phyloP scores from a whole-genome alignment of 2,888 invertebrate species.

The Himalopsyche japonica region DNA sequence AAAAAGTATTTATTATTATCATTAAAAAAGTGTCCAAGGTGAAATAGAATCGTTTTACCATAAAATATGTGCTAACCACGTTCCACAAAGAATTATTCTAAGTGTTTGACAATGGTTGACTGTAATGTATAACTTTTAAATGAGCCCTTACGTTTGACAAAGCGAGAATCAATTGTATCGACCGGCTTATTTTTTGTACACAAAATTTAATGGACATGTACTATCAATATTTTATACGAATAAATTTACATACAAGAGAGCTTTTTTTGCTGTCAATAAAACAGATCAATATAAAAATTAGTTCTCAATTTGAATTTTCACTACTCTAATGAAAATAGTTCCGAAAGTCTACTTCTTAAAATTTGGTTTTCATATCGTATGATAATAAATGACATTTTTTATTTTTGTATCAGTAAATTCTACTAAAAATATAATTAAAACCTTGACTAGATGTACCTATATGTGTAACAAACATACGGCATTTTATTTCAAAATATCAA shows the following conservation, averaged over 20 bases:
- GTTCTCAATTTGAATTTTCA: too few relatives aligned
- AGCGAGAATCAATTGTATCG: neutral
- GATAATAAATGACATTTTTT: too few relatives aligned
- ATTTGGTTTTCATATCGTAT: too few relatives aligned
- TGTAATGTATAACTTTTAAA: neutral
- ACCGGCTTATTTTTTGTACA: neutral
- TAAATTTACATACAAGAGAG: neutral
- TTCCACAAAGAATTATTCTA: neutral
- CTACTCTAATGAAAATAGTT: too few relatives aligned
- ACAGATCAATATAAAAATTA: too few relatives aligned
- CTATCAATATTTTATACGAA: neutral
- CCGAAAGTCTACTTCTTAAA: too few relatives aligned
- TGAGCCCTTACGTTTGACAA: neutral
- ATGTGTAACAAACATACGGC: too few relatives aligned
- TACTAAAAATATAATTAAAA: too few relatives aligned
- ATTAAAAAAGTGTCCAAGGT: neutral
- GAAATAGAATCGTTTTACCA: neutral
- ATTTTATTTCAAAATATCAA: too few relatives aligned
- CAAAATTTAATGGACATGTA: neutral
- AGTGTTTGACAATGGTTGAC: neutral
- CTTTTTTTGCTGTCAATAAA: too few relatives aligned
- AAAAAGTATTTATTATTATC: neutral
- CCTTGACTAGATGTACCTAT: too few relatives aligned
- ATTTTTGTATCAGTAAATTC: too few relatives aligned
- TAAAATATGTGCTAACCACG: slow-evolving; percentile 1